Percentiles rank a stretch among this genome's conserved stretches.
phyloP scores from a whole-genome alignment of 2,888 invertebrate genomes.

The Ectemnius cavifrons region DNA sequence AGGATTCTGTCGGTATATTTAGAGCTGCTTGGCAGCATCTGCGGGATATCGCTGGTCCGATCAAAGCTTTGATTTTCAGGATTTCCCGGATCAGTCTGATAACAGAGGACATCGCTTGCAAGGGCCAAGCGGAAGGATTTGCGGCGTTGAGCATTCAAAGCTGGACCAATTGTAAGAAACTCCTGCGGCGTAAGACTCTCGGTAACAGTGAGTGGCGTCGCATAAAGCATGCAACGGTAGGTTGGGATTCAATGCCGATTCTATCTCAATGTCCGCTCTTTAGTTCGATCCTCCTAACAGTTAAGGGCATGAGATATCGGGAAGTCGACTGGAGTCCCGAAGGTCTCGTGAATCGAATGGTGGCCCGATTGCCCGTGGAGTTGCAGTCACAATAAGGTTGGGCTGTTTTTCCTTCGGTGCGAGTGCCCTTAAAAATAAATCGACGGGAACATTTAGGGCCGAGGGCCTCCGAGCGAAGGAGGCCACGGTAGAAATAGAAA shows the following conservation, averaged over 20 bases:
- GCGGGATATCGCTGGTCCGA: background rate
- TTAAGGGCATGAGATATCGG: conserved; percentile 10
- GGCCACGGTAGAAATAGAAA: background rate
- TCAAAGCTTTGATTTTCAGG: background rate
- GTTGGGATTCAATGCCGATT: no score
- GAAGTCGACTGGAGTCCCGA: conserved; percentile 10
- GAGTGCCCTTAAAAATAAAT: conserved; percentile 14
- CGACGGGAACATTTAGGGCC: conserved; percentile 3
- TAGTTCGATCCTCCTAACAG: conserved; percentile 25
- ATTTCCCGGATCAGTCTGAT: background rate
- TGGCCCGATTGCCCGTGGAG: conserved; percentile 13
- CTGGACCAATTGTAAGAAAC: background rate
- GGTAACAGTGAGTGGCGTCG: no score
- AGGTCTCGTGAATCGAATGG: conserved; percentile 33
- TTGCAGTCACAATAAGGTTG: conserved; percentile 31
- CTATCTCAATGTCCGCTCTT: background rate
- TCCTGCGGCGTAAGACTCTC: background rate
- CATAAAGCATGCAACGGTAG: no score
- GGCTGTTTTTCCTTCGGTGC: background rate
- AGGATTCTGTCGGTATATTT: background rate
- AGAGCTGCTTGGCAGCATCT: background rate
- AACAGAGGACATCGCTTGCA: background rate
- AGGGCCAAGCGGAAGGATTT: background rate
- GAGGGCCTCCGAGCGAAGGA: background rate
- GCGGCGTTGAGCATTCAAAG: background rate